A percentile compares a stretch with the other conserved stretches of the same genome.
These are phyloP conservation scores for Ormyrus rosae DNA, from an alignment of 2,888 invertebrate genomes.

Conservation along the genomic window DNA sequence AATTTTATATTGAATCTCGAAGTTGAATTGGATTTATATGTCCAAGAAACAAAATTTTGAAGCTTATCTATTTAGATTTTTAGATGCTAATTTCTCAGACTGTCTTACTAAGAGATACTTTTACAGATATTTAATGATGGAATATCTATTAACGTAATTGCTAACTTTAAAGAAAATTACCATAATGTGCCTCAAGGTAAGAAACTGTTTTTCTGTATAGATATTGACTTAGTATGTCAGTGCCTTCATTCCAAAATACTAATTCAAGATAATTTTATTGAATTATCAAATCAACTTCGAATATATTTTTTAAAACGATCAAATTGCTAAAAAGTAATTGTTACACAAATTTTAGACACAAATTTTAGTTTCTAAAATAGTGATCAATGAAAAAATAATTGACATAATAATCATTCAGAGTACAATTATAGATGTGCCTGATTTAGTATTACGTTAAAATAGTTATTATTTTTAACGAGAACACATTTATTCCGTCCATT, in stretches of 20 bases:
- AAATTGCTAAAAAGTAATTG: conserved; percentile 7
- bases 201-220: conserved; percentile 28
- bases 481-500: conserved; percentile 33
- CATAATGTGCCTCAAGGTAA: not conserved
- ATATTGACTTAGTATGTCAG: conserved; percentile 55
- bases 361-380: no score
- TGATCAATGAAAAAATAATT: no score
- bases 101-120: conserved; percentile 21
- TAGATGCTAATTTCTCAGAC: conserved; percentile 8
- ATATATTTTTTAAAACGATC: not conserved
- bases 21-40: no score
- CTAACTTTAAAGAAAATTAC: not conserved
- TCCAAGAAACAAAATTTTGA: not conserved
- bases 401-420: no score
- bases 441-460: not conserved
- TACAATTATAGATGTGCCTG: no score
- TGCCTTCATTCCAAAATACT: conserved; percentile 55
- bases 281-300: conserved; percentile 1
- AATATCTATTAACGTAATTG: conserved; percentile 30
- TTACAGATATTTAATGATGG: conserved; percentile 35
- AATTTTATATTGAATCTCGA: not conserved
- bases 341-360: not conserved
- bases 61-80: conserved; percentile 5
- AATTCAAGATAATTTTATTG: conserved; percentile 16
- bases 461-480: conserved; percentile 17